Conservation (phyloP, 2,113 vertebrate genomes). For the Labrus mixtus region DNA sequence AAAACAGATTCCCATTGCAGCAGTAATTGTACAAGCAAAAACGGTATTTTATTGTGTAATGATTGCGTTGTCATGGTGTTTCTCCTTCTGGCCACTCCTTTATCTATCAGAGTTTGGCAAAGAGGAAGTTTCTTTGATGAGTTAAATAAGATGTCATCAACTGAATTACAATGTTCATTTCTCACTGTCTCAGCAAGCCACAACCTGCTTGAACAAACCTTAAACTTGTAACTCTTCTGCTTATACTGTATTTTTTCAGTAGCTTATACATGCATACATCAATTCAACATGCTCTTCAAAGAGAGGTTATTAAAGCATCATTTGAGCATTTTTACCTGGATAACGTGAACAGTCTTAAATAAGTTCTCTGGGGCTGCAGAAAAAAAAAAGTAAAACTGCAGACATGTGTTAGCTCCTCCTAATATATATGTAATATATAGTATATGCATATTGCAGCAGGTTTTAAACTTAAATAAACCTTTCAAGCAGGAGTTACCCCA, state of each 20-base stretch:
- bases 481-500: no score
- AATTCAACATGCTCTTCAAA: neutral
- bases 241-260: slow-evolving; percentile 6
- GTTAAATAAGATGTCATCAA: slow-evolving; percentile 29
- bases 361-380: no score
- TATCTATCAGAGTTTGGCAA: slow-evolving; percentile 15
- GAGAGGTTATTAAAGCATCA: neutral
- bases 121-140: slow-evolving; percentile 15
- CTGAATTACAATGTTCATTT: slow-evolving; percentile 15
- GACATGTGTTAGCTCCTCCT: no score
- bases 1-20: neutral
- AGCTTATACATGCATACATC: neutral
- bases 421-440: no score
- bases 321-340: neutral
- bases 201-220: slow-evolving; percentile 15
- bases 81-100: slow-evolving; percentile 2
- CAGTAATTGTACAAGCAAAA: neutral
- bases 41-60: neutral
- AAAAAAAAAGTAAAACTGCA: no score
- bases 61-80: neutral
- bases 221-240: neutral
- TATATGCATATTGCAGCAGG: no score
- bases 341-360: neutral
- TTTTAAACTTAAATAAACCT: no score
- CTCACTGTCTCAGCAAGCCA: slow-evolving; percentile 30